These are phyloP conservation scores for Salarias fasciatus DNA, from an alignment of 2,797 vertebrate genomes.

Conservation along the genomic window DNA sequence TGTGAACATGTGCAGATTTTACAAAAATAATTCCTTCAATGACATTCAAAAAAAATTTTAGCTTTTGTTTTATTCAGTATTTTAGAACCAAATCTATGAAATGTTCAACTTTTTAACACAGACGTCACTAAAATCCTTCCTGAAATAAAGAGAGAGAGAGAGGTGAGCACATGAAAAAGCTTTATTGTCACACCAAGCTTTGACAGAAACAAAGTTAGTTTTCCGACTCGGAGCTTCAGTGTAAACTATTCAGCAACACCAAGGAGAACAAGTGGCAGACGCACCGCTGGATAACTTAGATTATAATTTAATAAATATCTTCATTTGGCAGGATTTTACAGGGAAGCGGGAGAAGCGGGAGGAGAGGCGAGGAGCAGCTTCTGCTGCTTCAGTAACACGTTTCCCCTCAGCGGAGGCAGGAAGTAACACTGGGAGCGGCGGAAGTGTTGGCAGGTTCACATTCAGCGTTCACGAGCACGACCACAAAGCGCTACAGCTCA, in stretches of 20 bases:
- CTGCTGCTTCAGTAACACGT: conserved; percentile 9
- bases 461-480: conserved; percentile 82
- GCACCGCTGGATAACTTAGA: conserved; percentile 78
- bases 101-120: too few relatives aligned
- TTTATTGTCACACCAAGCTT: conserved; percentile 91
- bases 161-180: conserved; percentile 81
- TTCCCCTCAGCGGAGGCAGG: conserved; percentile 58
- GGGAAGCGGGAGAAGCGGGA: conserved; percentile 79
- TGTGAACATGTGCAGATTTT: too few relatives aligned
- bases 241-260: conserved; percentile 84
- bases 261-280: conserved; percentile 66
- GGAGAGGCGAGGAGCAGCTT: conserved; percentile 41
- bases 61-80: too few relatives aligned
- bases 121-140: too few relatives aligned
- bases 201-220: conserved; percentile 85
- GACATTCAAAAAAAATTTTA: too few relatives aligned
- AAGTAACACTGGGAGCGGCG: conserved; percentile 81
- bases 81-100: too few relatives aligned
- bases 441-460: conserved; percentile 78
- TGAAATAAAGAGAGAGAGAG: conserved; percentile 3
- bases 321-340: conserved; percentile 88
- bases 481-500: conserved; percentile 67
- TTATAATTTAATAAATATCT: conserved; percentile 83
- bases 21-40: too few relatives aligned
- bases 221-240: conserved; percentile 80